These are phyloP conservation scores for Cryptus armator DNA, from an alignment of 2,888 invertebrate species.

Conservation along the genomic window DNA sequence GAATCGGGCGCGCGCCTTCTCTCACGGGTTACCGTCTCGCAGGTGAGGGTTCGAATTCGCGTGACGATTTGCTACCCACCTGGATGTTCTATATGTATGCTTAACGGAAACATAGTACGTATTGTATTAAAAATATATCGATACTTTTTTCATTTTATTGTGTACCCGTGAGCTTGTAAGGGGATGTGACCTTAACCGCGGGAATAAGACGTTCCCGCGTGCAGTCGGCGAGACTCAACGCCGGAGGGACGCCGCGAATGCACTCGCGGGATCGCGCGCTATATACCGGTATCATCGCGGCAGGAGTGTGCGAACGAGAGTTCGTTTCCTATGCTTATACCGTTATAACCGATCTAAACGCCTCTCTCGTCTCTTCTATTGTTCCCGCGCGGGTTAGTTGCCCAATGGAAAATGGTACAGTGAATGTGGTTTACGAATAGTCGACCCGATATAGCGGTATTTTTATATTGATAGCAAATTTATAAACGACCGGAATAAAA, in stretches of 20 bases:
- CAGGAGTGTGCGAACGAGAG: constrained; percentile 43
- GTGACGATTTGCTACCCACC: constrained; percentile 40
- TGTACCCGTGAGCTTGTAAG: constrained; percentile 36
- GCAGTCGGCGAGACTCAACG: constrained; percentile 23
- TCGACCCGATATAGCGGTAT: not conserved
- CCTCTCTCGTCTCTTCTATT: constrained; percentile 70
- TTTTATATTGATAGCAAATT: not conserved
- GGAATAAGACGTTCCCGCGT: constrained; percentile 67
- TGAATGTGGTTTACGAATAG: not conserved
- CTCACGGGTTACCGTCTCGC: constrained; percentile 47
- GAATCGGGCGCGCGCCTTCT: constrained; percentile 54
- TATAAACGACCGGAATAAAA: not conserved
- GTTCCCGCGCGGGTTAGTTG: constrained; percentile 20
- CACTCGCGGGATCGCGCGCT: constrained; percentile 40
- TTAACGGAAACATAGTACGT: not conserved
- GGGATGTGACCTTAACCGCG: constrained; percentile 66
- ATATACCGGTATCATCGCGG: constrained; percentile 54
- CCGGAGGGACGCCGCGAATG: constrained; percentile 14
- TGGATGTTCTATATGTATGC: constrained; percentile 3
- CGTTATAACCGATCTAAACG: constrained; percentile 76
- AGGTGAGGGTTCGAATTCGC: constrained; percentile 45
- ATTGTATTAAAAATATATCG: constrained; percentile 11
- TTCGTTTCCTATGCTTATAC: constrained; percentile 39
- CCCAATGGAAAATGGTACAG: not conserved
- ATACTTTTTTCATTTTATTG: constrained; percentile 32